Percentiles rank a stretch among this genome's conserved stretches.
Conservation (phyloP, 2,797 vertebrate genomes). For the Scarus forsteni region DNA sequence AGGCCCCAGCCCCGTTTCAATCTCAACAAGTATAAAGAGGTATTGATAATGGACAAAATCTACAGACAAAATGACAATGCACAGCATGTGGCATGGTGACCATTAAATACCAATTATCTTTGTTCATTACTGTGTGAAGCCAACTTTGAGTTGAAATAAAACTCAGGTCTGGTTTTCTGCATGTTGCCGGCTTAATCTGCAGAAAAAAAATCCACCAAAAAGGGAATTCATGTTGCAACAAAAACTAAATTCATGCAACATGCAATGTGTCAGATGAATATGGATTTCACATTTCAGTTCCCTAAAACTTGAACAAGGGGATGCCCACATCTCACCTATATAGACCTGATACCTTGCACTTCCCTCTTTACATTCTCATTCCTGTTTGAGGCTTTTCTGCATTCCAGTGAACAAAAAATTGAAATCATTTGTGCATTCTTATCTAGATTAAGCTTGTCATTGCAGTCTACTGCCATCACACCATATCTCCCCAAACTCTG, state of each 20-base stretch:
- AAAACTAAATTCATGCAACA: conserved; percentile 6
- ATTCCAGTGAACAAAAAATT: no score
- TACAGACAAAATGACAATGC: no score
- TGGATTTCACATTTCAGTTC: conserved; percentile 11
- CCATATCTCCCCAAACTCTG: neutral
- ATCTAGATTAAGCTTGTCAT: neutral
- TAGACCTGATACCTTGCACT: conserved; percentile 17
- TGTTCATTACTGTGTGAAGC: no score
- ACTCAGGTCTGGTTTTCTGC: no score
- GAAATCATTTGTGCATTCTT: neutral
- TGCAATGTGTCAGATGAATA: neutral
- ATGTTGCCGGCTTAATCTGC: no score
- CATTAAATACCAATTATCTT: no score
- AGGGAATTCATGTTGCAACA: neutral
- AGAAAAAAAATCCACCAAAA: neutral
- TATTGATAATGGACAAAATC: no score
- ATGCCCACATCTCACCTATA: conserved; percentile 13
- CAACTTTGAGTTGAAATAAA: no score
- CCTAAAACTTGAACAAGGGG: neutral
- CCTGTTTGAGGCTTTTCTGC: no score
- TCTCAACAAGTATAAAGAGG: no score
- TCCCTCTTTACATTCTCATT: conserved; percentile 28
- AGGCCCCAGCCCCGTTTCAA: no score
- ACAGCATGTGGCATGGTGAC: no score
- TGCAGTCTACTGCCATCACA: neutral